phyloP scores from a whole-genome alignment of 2,888 invertebrate genomes.

The Calliscelio sp. region DNA sequence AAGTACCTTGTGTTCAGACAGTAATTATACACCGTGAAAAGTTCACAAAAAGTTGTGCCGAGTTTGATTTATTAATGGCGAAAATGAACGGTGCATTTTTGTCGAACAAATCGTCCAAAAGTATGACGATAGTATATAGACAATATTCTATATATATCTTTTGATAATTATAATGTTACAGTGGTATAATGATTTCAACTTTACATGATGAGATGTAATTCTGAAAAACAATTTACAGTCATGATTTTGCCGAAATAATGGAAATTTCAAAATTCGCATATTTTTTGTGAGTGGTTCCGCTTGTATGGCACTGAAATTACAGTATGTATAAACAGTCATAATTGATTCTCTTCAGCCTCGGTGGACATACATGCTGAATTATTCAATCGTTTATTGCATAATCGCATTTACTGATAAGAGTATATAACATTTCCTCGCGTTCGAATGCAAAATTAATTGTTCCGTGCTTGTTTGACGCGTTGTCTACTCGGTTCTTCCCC shows the following conservation, averaged over 20 bases:
- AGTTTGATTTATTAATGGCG: conserved; percentile 55
- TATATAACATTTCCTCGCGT: conserved; percentile 4
- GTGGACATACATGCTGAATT: conserved; percentile 37
- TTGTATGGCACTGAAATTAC: not conserved
- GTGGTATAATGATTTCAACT: too few species aligned
- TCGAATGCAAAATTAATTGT: conserved; percentile 38
- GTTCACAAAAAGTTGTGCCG: conserved; percentile 33
- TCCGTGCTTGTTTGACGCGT: conserved; percentile 29
- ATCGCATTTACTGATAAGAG: conserved; percentile 41
- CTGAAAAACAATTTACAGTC: too few species aligned
- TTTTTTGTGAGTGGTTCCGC: not conserved
- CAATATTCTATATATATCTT: too few species aligned
- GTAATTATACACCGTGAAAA: conserved; percentile 44
- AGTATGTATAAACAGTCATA: conserved; percentile 14
- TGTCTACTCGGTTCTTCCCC: not conserved
- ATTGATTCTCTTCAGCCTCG: conserved; percentile 30
- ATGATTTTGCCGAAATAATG: too few species aligned
- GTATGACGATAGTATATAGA: too few species aligned
- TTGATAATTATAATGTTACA: too few species aligned
- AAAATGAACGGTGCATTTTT: conserved; percentile 13
- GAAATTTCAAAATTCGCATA: not conserved
- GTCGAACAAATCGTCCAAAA: too few species aligned
- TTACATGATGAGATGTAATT: too few species aligned
- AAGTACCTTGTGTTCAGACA: conserved; percentile 27
- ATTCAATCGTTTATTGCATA: conserved; percentile 40